Conservation (phyloP, 2,888 invertebrate species). For the Apantesis nais region DNA sequence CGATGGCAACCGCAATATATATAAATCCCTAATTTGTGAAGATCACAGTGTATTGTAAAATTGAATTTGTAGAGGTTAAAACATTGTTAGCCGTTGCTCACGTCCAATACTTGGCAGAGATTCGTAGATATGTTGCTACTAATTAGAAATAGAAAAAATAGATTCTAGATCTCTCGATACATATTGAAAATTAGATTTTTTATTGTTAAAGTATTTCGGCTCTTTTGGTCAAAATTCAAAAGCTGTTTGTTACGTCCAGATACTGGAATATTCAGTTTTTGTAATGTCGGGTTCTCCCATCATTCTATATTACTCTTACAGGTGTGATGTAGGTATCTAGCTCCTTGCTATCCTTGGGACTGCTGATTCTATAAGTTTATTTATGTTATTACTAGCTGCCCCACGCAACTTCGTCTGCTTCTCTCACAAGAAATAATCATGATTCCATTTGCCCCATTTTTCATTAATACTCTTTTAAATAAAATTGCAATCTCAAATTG, state of each 20-base stretch:
- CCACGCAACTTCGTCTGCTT: no score
- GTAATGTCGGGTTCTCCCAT: neutral
- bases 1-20: neutral
- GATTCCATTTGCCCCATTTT: no score
- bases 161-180: constrained; percentile 54
- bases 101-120: constrained; percentile 71
- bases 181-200: neutral
- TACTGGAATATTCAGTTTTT: neutral
- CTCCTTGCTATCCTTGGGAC: neutral
- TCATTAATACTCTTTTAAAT: no score
- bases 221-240: neutral
- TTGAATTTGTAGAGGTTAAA: constrained; percentile 52
- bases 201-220: neutral
- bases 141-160: constrained; percentile 63
- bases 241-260: neutral
- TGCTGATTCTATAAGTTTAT: neutral
- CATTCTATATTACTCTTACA: neutral
- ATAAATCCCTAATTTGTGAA: neutral
- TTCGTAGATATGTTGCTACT: constrained; percentile 58
- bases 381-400: no score
- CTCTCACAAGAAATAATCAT: no score
- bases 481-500: no score
- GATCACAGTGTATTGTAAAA: constrained; percentile 43
- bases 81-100: constrained; percentile 62
- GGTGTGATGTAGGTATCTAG: neutral